Evolutionary conservation across 2,113 vertebrate species (phyloP).

Genomic region (Promerops cafer): DNA sequence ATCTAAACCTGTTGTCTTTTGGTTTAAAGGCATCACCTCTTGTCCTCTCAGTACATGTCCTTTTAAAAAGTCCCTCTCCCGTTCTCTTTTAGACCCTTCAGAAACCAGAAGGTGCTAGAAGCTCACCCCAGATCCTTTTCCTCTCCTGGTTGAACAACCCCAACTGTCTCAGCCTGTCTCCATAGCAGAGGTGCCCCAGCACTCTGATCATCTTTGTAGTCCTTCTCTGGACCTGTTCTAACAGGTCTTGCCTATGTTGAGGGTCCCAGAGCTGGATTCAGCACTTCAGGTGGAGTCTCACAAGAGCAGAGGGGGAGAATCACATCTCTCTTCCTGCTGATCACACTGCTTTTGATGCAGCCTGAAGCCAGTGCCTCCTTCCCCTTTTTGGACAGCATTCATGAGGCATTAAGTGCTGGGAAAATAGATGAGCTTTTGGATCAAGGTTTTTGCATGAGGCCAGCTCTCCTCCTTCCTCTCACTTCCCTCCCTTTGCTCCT

Average conservation of each 20-base stretch:
- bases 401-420: background rate
- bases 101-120: background rate
- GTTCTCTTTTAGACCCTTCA: background rate
- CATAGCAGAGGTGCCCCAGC: background rate
- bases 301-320: background rate
- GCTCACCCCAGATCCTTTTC: background rate
- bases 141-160: background rate
- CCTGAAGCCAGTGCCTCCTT: background rate
- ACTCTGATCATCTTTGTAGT: background rate
- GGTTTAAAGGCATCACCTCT: background rate
- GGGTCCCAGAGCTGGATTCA: background rate
- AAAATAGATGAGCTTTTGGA: background rate
- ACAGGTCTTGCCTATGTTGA: background rate
- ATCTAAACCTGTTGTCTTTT: background rate
- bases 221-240: background rate
- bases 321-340: background rate
- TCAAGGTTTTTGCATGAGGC: background rate
- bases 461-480: background rate
- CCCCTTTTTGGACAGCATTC: background rate
- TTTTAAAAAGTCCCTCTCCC: background rate
- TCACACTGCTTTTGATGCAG: background rate
- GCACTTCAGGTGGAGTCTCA: background rate
- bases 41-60: too few species aligned
- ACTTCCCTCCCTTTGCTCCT: background rate
- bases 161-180: background rate